Conservation (phyloP, 2,888 invertebrate species). For the Cryptosula pallasiana region DNA sequence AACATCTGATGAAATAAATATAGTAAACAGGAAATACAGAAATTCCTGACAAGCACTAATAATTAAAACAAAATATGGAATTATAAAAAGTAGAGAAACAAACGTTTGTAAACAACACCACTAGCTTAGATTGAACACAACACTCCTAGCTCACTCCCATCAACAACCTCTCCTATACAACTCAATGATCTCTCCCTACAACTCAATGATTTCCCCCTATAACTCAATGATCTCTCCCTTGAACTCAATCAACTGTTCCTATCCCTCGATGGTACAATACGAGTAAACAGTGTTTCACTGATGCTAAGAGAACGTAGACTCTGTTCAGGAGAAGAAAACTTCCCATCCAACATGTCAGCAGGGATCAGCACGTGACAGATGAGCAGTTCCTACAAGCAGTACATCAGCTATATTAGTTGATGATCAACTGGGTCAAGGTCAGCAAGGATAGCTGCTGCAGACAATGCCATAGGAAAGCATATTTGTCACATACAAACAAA, state of each 20-base stretch:
- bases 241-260: background rate
- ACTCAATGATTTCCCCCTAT: too few species aligned
- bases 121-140: background rate
- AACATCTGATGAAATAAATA: too few species aligned
- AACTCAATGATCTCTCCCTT: too few species aligned
- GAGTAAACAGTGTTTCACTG: background rate
- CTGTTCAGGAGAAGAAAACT: slow-evolving; percentile 29
- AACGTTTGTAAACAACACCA: background rate
- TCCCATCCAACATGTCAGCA: slow-evolving; percentile 32
- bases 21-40: too few species aligned
- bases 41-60: too few species aligned
- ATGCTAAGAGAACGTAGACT: background rate
- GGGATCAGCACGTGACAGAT: slow-evolving; percentile 44
- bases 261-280: background rate
- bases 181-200: too few species aligned
- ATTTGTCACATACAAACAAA: too few species aligned
- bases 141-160: background rate
- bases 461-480: background rate
- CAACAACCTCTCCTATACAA: too few species aligned
- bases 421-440: background rate
- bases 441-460: background rate
- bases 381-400: slow-evolving; percentile 37
- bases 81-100: background rate
- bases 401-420: background rate
- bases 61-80: too few species aligned